phyloP scores from a whole-genome alignment of 53 echinoderm and acorn worm species.

The Echinarachnius parma region DNA sequence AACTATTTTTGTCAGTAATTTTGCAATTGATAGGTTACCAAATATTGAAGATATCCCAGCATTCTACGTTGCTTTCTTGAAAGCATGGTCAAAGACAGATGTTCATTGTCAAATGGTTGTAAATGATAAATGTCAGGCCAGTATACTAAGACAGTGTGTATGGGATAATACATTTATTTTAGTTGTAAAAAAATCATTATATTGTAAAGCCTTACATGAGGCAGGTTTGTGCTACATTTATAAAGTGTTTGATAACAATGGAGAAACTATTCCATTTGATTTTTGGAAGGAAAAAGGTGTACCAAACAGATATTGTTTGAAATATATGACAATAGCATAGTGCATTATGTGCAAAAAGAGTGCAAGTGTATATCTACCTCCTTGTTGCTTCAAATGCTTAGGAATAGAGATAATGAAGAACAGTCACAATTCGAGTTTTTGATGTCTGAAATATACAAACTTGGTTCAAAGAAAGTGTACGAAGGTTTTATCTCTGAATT shows the following conservation, averaged over 20 bases:
- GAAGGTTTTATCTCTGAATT: too few species aligned
- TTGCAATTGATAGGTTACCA: not conserved
- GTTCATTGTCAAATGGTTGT: not conserved
- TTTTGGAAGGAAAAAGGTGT: slow-evolving; percentile 17
- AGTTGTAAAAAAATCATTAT: slow-evolving; percentile 9
- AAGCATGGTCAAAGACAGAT: slow-evolving; percentile 26
- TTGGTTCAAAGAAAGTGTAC: not conserved
- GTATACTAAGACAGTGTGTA: slow-evolving; percentile 9
- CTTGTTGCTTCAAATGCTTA: not conserved
- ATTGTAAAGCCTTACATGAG: slow-evolving; percentile 5
- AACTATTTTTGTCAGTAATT: not conserved
- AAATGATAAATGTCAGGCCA: not conserved
- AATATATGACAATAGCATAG: slow-evolving; percentile 9
- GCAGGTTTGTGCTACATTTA: slow-evolving; percentile 8
- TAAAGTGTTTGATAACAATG: not conserved
- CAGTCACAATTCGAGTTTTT: not conserved
- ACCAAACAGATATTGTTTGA: slow-evolving; percentile 2
- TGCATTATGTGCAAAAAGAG: not conserved
- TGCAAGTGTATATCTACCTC: not conserved
- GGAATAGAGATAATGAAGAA: not conserved
- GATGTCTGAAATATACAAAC: slow-evolving; percentile 1
- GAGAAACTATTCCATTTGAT: not conserved
- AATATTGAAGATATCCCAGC: not conserved
- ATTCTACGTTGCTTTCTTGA: not conserved
- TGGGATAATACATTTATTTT: slow-evolving; percentile 5